Percentiles rank a stretch among this genome's conserved stretches.
Conservation (phyloP, 2,797 vertebrate species). For the Acestrorhynchus altus region DNA sequence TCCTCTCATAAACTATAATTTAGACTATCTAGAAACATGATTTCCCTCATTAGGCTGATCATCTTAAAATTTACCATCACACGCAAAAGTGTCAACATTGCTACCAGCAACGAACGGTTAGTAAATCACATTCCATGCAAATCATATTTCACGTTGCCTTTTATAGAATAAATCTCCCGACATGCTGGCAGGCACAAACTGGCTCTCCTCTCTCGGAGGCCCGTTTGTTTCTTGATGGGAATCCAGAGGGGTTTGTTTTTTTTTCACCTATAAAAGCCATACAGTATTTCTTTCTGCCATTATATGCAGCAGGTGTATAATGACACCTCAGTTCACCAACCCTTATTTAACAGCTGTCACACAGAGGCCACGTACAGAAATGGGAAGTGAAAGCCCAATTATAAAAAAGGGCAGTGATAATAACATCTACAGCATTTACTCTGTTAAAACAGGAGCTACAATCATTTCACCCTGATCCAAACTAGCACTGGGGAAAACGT, state of each 20-base stretch:
- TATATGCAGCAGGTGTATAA: background rate
- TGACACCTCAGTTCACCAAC: background rate
- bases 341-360: conserved; percentile 30
- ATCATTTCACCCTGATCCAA: background rate
- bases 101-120: background rate
- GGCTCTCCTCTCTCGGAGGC: background rate
- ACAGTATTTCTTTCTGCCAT: background rate
- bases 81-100: background rate
- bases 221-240: conserved; percentile 17
- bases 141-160: conserved; percentile 39
- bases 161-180: conserved; percentile 25
- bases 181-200: conserved; percentile 23
- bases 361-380: background rate
- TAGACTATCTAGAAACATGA: background rate
- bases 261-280: background rate
- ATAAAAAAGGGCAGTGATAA: background rate
- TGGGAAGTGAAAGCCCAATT: background rate
- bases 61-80: conserved; percentile 4
- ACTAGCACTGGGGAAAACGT: background rate
- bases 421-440: conserved; percentile 1
- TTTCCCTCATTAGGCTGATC: conserved; percentile 3
- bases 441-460: background rate
- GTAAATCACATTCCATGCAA: conserved; percentile 20
- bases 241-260: background rate
- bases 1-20: background rate